Base-by-base conservation (phyloP, 2,113 vertebrate species). In the Carassius carassius region DNA sequence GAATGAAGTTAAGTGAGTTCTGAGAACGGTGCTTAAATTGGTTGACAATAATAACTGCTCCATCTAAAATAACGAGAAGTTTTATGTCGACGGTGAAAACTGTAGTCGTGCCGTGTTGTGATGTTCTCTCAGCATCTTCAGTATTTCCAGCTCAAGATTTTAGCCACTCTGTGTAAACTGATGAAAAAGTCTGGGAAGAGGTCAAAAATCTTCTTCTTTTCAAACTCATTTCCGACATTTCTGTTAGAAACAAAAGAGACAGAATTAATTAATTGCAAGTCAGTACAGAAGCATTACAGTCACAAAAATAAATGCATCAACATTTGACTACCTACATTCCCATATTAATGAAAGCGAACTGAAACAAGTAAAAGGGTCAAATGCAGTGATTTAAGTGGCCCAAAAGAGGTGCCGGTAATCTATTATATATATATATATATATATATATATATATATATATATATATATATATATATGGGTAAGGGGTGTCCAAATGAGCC, bases 241-340 rank as follows among this genome's bases (percentile, higher is more conserved):
- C 82, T 84, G 82, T 76, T 21, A 19, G 62, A 51, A 58, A 65
- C 73, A 67, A 75, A 58, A 65, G 23, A 54, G 63, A 12, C 0
- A 3, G 10, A 41, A 21, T 23, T 1, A 47, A 74, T 60, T 23
- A 1, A 21, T 1, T 21, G 6, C 56, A 72, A 69, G 41, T 0
- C 8, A 37, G 17, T 29, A 70, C 8, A 37, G 17, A 49, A 70
- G 65, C 19, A 70, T 37, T 69, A 62, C 21, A 44, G 19, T 23
- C 17, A 37, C 7, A 70, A 12, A 21, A 70, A 70, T 1, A 21
- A 70, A 70, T 1, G 1, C 56, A 58, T 5, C 3, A n/a, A n/a
- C 21, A 58, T 8, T 58, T n/a, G 19, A 58, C 21, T 2, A 10
- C 56, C 56, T 51, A 0, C 3, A 0, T 51, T 9, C 4, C 8